Evolutionary conservation across 2,888 invertebrate genomes (phyloP).

Genomic region (Tortricodes alternella): DNA sequence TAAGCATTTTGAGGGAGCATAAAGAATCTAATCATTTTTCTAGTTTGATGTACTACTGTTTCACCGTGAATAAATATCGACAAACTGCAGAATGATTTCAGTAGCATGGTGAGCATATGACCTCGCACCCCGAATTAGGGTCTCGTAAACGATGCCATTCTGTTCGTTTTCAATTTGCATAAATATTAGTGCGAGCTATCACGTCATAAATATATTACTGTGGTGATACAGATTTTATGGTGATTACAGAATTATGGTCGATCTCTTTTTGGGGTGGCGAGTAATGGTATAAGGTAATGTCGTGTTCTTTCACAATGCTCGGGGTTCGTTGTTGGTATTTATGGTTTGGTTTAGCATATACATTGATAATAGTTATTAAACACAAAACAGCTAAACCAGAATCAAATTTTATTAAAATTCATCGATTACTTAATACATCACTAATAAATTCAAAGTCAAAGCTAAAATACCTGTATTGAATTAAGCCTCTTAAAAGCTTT

Average conservation of each 20-base stretch:
- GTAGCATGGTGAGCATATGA: conserved; percentile 58
- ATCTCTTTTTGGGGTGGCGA: conserved; percentile 56
- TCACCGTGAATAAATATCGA: no score
- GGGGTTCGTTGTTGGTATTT: background rate
- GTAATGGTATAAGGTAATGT: conserved; percentile 34
- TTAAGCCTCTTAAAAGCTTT: no score
- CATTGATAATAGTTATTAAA: no score
- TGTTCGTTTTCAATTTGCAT: conserved; percentile 82
- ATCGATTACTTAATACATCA: no score
- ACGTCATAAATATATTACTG: conserved; percentile 82
- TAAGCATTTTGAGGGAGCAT: no score
- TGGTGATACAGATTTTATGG: conserved; percentile 81
- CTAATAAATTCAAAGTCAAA: no score
- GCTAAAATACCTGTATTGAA: no score
- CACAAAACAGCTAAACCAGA: no score
- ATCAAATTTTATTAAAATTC: no score
- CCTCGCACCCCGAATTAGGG: conserved; percentile 63
- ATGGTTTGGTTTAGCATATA: no score
- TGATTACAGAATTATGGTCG: conserved; percentile 76
- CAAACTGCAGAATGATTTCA: conserved; percentile 9
- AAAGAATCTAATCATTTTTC: no score
- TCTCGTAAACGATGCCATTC: conserved; percentile 73
- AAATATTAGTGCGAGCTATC: conserved; percentile 78
- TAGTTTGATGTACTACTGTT: no score
- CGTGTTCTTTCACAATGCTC: background rate